Evolutionary conservation across 92 coral and sea anemone species (phyloP).

Genomic region (Palythoa caribaeorum): DNA sequence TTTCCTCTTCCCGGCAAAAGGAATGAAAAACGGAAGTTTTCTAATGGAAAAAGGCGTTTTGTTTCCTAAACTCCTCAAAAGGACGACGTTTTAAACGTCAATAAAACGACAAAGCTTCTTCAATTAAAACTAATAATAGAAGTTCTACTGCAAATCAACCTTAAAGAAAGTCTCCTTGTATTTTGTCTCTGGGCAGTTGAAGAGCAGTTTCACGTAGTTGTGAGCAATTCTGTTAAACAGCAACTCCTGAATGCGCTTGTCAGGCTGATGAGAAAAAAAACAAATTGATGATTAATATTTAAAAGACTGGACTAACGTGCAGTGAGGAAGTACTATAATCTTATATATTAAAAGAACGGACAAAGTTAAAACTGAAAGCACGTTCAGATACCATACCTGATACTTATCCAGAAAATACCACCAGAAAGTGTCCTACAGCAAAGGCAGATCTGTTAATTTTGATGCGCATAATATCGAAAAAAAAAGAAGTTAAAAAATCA

Average conservation of each 20-base stretch:
- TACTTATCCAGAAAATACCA: slow-evolving; percentile 96
- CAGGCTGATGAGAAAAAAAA: slow-evolving; percentile 55
- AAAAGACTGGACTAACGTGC: neutral
- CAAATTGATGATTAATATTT: no score
- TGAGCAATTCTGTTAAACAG: slow-evolving; percentile 93
- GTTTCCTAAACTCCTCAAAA: no score
- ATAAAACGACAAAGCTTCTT: no score
- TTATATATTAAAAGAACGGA: neutral
- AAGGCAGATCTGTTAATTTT: slow-evolving; percentile 1
- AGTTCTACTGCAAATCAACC: slow-evolving; percentile 46
- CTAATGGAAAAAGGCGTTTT: no score
- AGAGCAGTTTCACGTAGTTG: slow-evolving; percentile 92
- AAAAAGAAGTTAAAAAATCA: neutral
- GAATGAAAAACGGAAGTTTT: no score
- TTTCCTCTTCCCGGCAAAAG: no score
- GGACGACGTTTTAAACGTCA: neutral
- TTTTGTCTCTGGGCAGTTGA: slow-evolving; percentile 75
- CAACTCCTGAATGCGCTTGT: slow-evolving; percentile 82
- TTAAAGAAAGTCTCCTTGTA: slow-evolving; percentile 93
- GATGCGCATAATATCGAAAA: neutral
- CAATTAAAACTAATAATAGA: neutral
- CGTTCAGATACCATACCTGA: slow-evolving; percentile 69
- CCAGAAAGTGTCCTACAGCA: slow-evolving; percentile 93
- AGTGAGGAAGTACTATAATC: neutral
- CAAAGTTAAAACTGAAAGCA: neutral